phyloP scores from a whole-genome alignment of 2,797 vertebrate genomes.

The Amblyopsis hoosieri region DNA sequence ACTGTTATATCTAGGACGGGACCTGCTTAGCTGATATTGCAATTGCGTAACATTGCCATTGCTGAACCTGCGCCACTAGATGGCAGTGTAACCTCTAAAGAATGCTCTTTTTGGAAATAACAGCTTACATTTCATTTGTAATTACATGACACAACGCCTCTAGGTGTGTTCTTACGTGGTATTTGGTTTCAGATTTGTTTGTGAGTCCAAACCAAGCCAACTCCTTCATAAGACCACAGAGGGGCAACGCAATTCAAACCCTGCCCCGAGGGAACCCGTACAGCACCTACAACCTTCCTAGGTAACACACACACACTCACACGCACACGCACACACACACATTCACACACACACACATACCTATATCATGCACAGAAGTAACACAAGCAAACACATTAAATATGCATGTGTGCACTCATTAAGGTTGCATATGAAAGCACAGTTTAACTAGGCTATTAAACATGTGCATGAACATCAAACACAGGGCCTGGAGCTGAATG shows the following conservation, averaged over 20 bases:
- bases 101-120: too few relatives aligned
- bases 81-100: too few relatives aligned
- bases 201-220: constrained; percentile 65
- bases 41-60: too few relatives aligned
- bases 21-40: too few relatives aligned
- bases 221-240: constrained; percentile 62
- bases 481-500: background rate
- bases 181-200: constrained; percentile 70
- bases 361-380: background rate
- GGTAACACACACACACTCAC: constrained; percentile 44
- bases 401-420: too few relatives aligned
- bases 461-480: constrained; percentile 12
- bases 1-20: too few relatives aligned
- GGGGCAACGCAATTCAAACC: constrained; percentile 28
- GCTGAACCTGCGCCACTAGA: too few relatives aligned
- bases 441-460: constrained; percentile 31
- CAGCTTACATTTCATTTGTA: too few relatives aligned
- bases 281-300: constrained; percentile 44
- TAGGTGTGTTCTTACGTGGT: constrained; percentile 18
- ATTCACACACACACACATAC: constrained; percentile 14
- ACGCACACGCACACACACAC: background rate
- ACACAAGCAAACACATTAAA: background rate
- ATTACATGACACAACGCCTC: background rate
- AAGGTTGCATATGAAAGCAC: constrained; percentile 5
- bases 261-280: constrained; percentile 27